Base-by-base conservation (phyloP, 2,113 vertebrate species). In the Neomonachus schauinslandi region DNA sequence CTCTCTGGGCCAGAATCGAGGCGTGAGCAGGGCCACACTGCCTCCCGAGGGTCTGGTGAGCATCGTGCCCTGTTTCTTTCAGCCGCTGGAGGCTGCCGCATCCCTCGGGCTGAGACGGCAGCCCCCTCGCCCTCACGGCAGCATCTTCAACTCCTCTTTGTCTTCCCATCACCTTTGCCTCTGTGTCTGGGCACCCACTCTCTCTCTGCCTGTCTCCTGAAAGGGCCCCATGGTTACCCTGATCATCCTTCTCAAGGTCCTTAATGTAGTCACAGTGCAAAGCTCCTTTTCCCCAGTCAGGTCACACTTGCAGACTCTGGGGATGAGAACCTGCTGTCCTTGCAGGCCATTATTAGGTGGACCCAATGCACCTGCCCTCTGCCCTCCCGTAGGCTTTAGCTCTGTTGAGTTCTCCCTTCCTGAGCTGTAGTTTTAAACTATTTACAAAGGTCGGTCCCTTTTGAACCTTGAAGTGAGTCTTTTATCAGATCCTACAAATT, bases 401-500 rank as follows among this genome's bases (percentile, higher is more conserved):
- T 83, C 65, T 26, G 69, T 28, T 2, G 1, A 39, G 33, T 24
- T n/a, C 19, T 76, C 15, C 42, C 42, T 59, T 85, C 21, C 69
- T 53, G 16, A 46, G 26, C 15, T n/a, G 33, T 31, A 16, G 46
- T 57, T 89, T 31, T 33, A 36, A 77, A 61, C 86, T 63, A 13
- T 76, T 97, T 94, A 84, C 53, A 61, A 85, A 82, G 79, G 82
- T 39, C 31, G 0, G 42, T 93, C 33, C n/a, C 94, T 97, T 97
- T 81, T 96, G 96, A 97, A 91, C 80, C 84, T 95, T 72, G 72
- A 89, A 92, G 65, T 31, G 15, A 51, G 46, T 74, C 55, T 93
- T 79, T 89, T 97, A 96, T 97, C 97, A 94, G 84, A 96, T 85
- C 39, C 80, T 80, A 87, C 82, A 69, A 69, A 93, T 46, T 80